A percentile compares a stretch with the other conserved stretches of the same genome.
These are phyloP conservation scores for Hystrix brachyura DNA, from an alignment of 2,113 vertebrate species.

Conservation along the genomic window DNA sequence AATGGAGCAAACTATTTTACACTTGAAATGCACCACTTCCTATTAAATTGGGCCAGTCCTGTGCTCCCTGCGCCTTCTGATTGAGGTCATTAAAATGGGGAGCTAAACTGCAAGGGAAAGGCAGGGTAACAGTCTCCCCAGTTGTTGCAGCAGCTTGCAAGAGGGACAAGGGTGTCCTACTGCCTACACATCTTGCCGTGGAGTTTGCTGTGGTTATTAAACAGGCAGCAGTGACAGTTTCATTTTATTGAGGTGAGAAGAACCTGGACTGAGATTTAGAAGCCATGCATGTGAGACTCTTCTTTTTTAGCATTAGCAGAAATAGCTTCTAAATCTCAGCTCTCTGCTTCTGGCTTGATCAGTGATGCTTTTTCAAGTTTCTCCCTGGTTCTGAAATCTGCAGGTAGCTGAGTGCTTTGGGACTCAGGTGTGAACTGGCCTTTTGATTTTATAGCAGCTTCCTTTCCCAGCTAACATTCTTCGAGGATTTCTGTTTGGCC, in stretches of 20 bases:
- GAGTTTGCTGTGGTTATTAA: not conserved
- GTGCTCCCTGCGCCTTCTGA: not conserved
- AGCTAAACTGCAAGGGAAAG: not conserved
- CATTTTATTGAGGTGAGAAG: not conserved
- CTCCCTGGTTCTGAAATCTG: not conserved
- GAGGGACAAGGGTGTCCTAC: not conserved
- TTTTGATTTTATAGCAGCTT: conserved; percentile 32
- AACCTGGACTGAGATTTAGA: not conserved
- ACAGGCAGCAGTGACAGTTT: not conserved
- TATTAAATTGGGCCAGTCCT: not conserved
- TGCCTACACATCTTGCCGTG: not conserved
- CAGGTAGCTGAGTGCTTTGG: not conserved
- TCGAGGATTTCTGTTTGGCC: conserved; percentile 33
- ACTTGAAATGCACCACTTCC: conserved; percentile 21
- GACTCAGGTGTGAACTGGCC: not conserved
- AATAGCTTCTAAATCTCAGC: not conserved
- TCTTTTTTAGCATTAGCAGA: not conserved
- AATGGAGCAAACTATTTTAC: conserved; percentile 16
- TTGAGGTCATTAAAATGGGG: not conserved
- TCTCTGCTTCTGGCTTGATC: not conserved
- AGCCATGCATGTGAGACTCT: not conserved
- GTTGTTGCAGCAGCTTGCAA: not conserved
- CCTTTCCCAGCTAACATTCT: conserved; percentile 24
- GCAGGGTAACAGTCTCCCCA: not conserved
- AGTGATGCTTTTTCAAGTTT: conserved; percentile 34